These are phyloP conservation scores for Ornithoptera priamus DNA, from an alignment of 2,888 invertebrate species.

Conservation along the genomic window DNA sequence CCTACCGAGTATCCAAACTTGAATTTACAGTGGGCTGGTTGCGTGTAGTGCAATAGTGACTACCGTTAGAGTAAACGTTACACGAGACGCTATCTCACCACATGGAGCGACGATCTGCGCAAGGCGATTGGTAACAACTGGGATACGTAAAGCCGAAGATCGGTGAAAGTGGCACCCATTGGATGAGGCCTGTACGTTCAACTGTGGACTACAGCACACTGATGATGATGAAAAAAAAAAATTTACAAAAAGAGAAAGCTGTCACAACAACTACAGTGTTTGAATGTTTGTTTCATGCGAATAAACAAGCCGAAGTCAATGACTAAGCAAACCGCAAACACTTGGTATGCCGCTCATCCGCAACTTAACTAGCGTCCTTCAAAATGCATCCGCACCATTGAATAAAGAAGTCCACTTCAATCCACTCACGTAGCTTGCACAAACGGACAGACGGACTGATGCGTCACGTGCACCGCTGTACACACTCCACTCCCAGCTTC, in stretches of 20 bases:
- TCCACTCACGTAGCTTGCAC: constrained; percentile 66
- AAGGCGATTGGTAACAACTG: too few relatives aligned
- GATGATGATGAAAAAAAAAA: neutral
- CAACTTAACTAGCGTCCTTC: constrained; percentile 45
- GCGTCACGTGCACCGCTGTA: constrained; percentile 59
- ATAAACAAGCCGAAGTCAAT: constrained; percentile 34
- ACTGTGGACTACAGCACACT: neutral
- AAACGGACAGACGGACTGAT: constrained; percentile 61
- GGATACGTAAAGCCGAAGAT: too few relatives aligned
- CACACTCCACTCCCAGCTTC: constrained; percentile 67
- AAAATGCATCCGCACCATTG: constrained; percentile 50
- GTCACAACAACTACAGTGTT: neutral
- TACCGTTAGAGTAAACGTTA: too few relatives aligned
- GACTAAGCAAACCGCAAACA: constrained; percentile 45
- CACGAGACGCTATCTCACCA: too few relatives aligned
- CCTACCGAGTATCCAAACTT: too few relatives aligned
- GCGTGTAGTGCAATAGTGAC: too few relatives aligned
- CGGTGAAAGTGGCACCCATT: too few relatives aligned
- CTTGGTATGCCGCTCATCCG: constrained; percentile 53
- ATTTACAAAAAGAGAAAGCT: neutral
- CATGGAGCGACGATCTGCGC: too few relatives aligned
- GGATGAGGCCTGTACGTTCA: neutral
- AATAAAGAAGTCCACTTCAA: constrained; percentile 48
- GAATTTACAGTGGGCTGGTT: too few relatives aligned
- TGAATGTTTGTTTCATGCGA: constrained; percentile 23